Evolutionary conservation across 1,140 invertebrate species (phyloP).

Genomic region (Hycleus cichorii): DNA sequence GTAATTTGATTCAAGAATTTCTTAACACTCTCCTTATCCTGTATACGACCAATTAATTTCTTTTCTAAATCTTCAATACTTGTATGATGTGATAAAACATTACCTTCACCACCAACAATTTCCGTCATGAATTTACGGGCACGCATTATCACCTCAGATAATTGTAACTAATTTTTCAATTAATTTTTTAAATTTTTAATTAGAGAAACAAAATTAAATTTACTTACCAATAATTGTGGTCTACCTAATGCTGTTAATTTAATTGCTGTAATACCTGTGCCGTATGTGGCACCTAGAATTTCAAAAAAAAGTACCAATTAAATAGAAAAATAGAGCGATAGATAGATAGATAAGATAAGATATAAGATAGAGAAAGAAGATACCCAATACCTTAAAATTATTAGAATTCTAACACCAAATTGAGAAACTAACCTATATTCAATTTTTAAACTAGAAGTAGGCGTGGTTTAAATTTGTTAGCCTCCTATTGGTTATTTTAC

Average conservation of each 20-base stretch:
- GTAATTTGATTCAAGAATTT: slow-evolving; percentile 89
- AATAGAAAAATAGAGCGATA: too few relatives aligned
- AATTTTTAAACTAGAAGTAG: too few relatives aligned
- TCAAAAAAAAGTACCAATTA: too few relatives aligned
- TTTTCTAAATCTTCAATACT: slow-evolving; percentile 81
- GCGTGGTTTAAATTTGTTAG: too few relatives aligned
- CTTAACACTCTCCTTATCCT: slow-evolving; percentile 67
- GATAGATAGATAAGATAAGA: too few relatives aligned
- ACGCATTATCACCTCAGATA: slow-evolving; percentile 95
- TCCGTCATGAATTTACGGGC: slow-evolving; percentile 88
- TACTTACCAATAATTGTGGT: slow-evolving; percentile 86
- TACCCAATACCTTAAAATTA: too few relatives aligned
- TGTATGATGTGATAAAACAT: slow-evolving; percentile 75
- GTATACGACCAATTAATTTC: slow-evolving; percentile 69
- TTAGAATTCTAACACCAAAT: too few relatives aligned
- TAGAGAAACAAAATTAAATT: not conserved
- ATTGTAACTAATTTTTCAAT: slow-evolving; percentile 64
- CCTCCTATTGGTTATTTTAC: too few relatives aligned
- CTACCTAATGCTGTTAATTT: slow-evolving; percentile 96
- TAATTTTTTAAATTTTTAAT: too few relatives aligned
- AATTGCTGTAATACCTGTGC: slow-evolving; percentile 93
- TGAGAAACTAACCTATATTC: too few relatives aligned
- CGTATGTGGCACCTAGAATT: slow-evolving; percentile 77
- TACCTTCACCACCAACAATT: slow-evolving; percentile 72
- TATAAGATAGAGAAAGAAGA: too few relatives aligned